These are phyloP conservation scores for Phyllostomus discolor DNA, from an alignment of 2,113 vertebrate species.

Conservation along the genomic window DNA sequence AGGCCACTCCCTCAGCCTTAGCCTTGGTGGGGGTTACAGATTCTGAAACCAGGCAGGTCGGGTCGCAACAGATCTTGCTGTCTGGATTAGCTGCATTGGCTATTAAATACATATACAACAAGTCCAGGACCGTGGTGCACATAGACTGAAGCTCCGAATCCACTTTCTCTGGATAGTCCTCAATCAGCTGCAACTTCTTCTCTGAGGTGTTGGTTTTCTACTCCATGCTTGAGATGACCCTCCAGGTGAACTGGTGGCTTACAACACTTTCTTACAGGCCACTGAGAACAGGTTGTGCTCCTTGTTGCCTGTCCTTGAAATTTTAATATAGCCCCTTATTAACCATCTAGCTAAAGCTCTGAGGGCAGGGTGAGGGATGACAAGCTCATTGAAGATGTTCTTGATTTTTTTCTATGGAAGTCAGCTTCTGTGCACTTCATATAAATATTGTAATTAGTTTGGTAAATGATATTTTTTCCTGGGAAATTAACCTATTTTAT, in stretches of 20 bases:
- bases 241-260: slow-evolving; percentile 92
- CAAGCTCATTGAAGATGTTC: too few relatives aligned
- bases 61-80: slow-evolving; percentile 84
- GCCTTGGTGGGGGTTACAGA: too few relatives aligned
- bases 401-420: too few relatives aligned
- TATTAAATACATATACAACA: slow-evolving; percentile 93
- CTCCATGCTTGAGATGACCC: slow-evolving; percentile 94
- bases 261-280: slow-evolving; percentile 97
- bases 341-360: too few relatives aligned
- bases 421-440: too few relatives aligned
- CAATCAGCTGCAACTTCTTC: slow-evolving; percentile 87
- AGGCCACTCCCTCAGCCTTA: too few relatives aligned
- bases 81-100: slow-evolving; percentile 87
- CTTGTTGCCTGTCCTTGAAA: slow-evolving; percentile 80
- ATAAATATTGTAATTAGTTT: too few relatives aligned
- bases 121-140: slow-evolving; percentile 91
- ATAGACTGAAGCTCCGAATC: slow-evolving; percentile 91
- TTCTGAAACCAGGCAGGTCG: too few relatives aligned
- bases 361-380: too few relatives aligned
- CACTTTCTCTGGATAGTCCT: slow-evolving; percentile 93
- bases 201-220: slow-evolving; percentile 87
- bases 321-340: too few relatives aligned
- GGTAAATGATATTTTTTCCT: too few relatives aligned
- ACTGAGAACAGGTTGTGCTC: slow-evolving; percentile 97
- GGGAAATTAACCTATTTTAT: too few relatives aligned